These are phyloP conservation scores for Platyura marginata DNA, from an alignment of 1,140 invertebrate species.

Conservation along the genomic window DNA sequence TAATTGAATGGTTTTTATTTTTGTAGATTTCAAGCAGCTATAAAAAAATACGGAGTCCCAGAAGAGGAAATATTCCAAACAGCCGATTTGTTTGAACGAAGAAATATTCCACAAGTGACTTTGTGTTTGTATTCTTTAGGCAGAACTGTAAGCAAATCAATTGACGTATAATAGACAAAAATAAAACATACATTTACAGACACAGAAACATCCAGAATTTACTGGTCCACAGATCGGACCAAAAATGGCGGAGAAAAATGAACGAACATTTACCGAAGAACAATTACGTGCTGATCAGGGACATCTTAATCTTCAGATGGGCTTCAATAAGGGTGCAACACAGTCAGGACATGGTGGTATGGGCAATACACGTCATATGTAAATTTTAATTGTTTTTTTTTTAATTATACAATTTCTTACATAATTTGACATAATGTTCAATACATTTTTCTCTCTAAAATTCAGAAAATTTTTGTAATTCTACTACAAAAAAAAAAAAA, in stretches of 20 bases:
- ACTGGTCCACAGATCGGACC: constrained; percentile 76
- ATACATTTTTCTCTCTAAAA: too few species aligned
- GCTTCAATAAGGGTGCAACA: constrained; percentile 84
- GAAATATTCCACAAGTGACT: constrained; percentile 93
- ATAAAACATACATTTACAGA: constrained; percentile 26
- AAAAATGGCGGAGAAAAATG: constrained; percentile 89
- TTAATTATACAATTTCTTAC: too few species aligned
- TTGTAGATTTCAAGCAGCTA: constrained; percentile 77
- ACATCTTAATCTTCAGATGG: constrained; percentile 88
- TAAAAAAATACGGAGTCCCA: constrained; percentile 85
- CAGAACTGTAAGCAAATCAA: constrained; percentile 56
- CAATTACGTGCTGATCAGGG: constrained; percentile 81
- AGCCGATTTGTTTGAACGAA: constrained; percentile 88
- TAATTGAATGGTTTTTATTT: constrained; percentile 8
- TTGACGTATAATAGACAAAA: neutral
- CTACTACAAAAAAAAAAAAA: too few species aligned
- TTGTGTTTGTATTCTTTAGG: constrained; percentile 75
- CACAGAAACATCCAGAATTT: constrained; percentile 88
- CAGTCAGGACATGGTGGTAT: constrained; percentile 76
- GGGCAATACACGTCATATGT: constrained; percentile 92
- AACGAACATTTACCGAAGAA: constrained; percentile 84
- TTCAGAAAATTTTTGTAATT: too few species aligned
- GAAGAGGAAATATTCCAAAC: constrained; percentile 98
- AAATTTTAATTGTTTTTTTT: too few species aligned
- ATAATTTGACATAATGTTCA: too few species aligned